Conservation (phyloP, 2,113 vertebrate species). For the Bombycilla garrulus region DNA sequence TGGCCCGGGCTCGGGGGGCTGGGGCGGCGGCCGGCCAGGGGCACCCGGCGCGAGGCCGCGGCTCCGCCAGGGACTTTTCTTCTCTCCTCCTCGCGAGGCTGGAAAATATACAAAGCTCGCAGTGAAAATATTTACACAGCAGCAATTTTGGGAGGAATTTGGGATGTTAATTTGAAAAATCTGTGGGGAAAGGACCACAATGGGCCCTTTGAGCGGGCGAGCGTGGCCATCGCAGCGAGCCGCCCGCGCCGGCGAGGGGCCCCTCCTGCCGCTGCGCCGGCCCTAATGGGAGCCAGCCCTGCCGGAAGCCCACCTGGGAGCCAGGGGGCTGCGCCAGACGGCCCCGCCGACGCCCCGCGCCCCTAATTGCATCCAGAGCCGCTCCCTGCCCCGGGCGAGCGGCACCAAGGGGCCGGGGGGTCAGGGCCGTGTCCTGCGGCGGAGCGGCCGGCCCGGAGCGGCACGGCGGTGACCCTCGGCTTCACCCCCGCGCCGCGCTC, state of each 20-base stretch:
- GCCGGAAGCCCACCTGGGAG: constrained; percentile 75
- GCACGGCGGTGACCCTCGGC: neutral
- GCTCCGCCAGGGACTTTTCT: neutral
- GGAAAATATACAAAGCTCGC: constrained; percentile 67
- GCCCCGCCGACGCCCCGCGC: neutral
- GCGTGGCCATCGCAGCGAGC: constrained; percentile 21
- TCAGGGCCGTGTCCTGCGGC: neutral
- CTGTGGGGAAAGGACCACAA: constrained; percentile 74
- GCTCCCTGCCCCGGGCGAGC: neutral
- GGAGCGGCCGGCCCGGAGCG: neutral
- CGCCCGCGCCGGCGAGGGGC: constrained; percentile 62
- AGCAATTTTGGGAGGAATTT: constrained; percentile 74
- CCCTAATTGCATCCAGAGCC: constrained; percentile 74
- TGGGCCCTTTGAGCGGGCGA: constrained; percentile 76
- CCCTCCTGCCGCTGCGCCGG: constrained; percentile 37
- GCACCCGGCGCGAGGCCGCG: neutral
- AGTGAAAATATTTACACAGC: constrained; percentile 80
- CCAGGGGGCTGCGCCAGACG: neutral
- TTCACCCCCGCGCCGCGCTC: neutral
- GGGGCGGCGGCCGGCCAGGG: accelerated
- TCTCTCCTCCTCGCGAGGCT: constrained; percentile 39
- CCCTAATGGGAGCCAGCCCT: constrained; percentile 73
- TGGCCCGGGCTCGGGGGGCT: neutral
- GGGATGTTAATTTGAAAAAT: constrained; percentile 73
- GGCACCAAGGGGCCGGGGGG: neutral